A percentile compares a stretch with the other conserved stretches of the same genome.
Conservation (phyloP, 2,888 invertebrate species). For the Villa cingulata region DNA sequence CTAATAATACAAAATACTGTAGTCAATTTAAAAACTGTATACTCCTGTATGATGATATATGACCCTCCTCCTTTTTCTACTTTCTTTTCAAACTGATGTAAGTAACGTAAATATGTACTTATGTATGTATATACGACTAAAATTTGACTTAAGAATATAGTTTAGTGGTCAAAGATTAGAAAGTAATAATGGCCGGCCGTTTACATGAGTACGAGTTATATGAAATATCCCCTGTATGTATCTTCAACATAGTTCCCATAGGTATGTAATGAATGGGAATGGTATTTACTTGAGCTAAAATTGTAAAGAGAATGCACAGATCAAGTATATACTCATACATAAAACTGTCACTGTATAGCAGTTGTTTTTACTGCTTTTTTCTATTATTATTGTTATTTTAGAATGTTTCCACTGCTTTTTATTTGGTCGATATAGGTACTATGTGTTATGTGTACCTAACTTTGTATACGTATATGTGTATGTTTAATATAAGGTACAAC, state of each 20-base stretch:
- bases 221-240: constrained; percentile 11
- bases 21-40: too few species aligned
- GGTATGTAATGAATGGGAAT: neutral
- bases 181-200: constrained; percentile 17
- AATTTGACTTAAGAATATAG: constrained; percentile 10
- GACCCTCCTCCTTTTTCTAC: neutral
- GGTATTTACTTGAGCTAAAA: neutral
- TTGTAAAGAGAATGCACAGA: neutral
- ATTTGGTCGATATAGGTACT: neutral
- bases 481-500: too few species aligned
- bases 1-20: too few species aligned
- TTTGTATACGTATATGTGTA: too few species aligned
- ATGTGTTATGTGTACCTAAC: too few species aligned
- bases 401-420: neutral
- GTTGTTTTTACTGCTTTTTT: too few species aligned
- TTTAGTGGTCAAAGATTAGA: constrained; percentile 19
- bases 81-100: neutral
- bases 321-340: too few species aligned
- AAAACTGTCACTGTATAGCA: too few species aligned
- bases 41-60: too few species aligned
- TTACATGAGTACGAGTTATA: too few species aligned
- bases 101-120: too few species aligned
- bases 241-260: constrained; percentile 6
- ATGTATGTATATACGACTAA: neutral
- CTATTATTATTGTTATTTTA: neutral